Evolutionary conservation across 1,140 invertebrate genomes (phyloP), one percentile per base, ranked within the genome.

Genomic region (Steinernema feltiae): DNA sequence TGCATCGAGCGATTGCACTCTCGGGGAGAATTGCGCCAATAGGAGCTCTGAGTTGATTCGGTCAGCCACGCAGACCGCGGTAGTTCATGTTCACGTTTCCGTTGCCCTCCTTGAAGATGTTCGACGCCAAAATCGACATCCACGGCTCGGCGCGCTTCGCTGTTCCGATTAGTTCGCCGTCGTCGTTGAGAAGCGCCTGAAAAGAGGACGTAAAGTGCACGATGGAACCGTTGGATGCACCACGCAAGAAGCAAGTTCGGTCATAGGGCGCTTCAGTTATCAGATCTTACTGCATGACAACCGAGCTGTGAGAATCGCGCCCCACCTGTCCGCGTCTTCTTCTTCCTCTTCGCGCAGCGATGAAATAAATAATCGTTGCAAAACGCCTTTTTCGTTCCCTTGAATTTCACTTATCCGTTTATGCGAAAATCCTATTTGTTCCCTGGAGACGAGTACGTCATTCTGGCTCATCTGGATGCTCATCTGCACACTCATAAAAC

Each of bases 101-200:
- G 24, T 63, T 15, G 12, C 12, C 53, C 3, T 63, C 53, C 53
- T 63, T 63, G 24, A 63, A 27, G 53, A 63, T 7, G 53, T 63
- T 63, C 24, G 53, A 63, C 24, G 53, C 53, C 53, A 63, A 27
- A 21, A 63, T 63, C 53, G 53, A 63, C 53, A 63, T 63, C 53
- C 53, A 63, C 15, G 53, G 53, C 53, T 63, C 53, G 24, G 7
- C 24, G 53, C 53, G 53, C 24, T 63, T 63, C 3, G 53, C 15
- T 7, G 53, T 15, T 27, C 7, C 53, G 53, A 63, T 3, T 27
- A 63, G 12, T 3, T 63, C 53, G 24, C 24, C 53, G 12, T 63
- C 24, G 53, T 63, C 53, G 24, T 63, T 63, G 15, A 63, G 24
- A 27, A 63, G 24, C 3, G 53, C 15, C 53, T 63, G 24, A 63